Evolutionary conservation across 2,888 invertebrate species (phyloP), one percentile per base, ranked within the genome.

Genomic region (Glaucopsyche alexis): DNA sequence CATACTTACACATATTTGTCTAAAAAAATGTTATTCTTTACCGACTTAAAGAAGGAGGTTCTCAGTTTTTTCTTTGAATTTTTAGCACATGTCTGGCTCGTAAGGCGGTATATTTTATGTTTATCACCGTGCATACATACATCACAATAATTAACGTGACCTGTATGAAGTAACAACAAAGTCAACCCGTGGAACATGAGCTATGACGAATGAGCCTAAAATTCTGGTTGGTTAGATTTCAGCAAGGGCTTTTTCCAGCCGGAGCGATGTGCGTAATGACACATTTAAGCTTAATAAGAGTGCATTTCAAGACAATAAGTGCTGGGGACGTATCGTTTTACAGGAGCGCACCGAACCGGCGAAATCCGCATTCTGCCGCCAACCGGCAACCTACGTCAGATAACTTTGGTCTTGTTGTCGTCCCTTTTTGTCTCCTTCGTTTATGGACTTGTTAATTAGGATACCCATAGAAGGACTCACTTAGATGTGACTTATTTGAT

Each of bases 361-460:
- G 13, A 0, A 16, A 60, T 29, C 60, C 60, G 60, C 29, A 29
- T 29, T 29, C 29, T 29, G 29, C 60, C 60, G 38, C 2, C 14
- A 38, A 60, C 60, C 60, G 38, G 0, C 14, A 14, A 60, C 60
- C 7, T 6, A 60, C 13, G 29, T 13, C 13, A 38, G 6, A 13
- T 60, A 7, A 60, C 38, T 29, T 14, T 5, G 60, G 9, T 29
- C 29, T 16, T 11, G 55, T 9, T 19, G 19, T 55, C 16, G 55
- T 11, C 55, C 60, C 13, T 60, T 60, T 60, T 60, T 29, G 60
- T 60, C 60, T 60, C 60, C 2, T 29, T 29, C 13, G 7, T 38
- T 60, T 60, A 60, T 60, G 60, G 60, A 60, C 29, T 38, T 29
- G 60, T 60, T 60, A 60, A 60, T 60, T 60, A 14, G 60, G 60